phyloP scores from a whole-genome alignment of 2,888 invertebrate species.

The Endotricha flammealis region DNA sequence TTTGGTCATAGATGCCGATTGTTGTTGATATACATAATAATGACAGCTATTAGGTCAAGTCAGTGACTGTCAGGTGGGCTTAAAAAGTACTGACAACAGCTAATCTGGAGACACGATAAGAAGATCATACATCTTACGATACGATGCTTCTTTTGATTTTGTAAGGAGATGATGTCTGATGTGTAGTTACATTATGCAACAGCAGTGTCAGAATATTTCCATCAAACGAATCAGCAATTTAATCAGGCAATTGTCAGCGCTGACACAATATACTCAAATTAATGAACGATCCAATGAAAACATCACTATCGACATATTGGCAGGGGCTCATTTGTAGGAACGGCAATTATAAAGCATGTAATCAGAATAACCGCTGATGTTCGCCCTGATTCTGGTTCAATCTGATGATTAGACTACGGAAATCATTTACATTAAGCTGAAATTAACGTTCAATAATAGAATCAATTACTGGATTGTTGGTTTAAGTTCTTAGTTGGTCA shows the following conservation, averaged over 20 bases:
- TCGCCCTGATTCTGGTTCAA: slow-evolving; percentile 20
- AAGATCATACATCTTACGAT: too few species aligned
- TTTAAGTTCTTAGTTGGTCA: too few species aligned
- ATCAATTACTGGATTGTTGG: too few species aligned
- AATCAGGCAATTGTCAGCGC: slow-evolving; percentile 57
- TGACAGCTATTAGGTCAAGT: too few species aligned
- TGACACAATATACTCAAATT: slow-evolving; percentile 71
- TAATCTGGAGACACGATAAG: too few species aligned
- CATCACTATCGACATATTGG: slow-evolving; percentile 14
- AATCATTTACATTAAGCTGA: slow-evolving; percentile 5
- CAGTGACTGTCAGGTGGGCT: too few species aligned
- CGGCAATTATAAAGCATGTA: slow-evolving; percentile 68
- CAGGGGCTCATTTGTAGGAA: slow-evolving; percentile 24
- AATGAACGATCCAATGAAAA: slow-evolving; percentile 67
- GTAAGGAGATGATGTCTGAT: background rate
- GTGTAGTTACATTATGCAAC: too few species aligned
- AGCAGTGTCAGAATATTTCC: background rate
- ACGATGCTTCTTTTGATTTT: background rate
- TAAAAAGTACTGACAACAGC: too few species aligned
- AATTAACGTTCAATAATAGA: too few species aligned
- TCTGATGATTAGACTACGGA: slow-evolving; percentile 5
- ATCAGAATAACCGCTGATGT: slow-evolving; percentile 53
- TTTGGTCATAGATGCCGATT: too few species aligned
- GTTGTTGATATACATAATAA: too few species aligned
- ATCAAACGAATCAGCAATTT: slow-evolving; percentile 33